Evolutionary conservation across 2,888 invertebrate species (phyloP).

Genomic region (Zonitis immaculata): DNA sequence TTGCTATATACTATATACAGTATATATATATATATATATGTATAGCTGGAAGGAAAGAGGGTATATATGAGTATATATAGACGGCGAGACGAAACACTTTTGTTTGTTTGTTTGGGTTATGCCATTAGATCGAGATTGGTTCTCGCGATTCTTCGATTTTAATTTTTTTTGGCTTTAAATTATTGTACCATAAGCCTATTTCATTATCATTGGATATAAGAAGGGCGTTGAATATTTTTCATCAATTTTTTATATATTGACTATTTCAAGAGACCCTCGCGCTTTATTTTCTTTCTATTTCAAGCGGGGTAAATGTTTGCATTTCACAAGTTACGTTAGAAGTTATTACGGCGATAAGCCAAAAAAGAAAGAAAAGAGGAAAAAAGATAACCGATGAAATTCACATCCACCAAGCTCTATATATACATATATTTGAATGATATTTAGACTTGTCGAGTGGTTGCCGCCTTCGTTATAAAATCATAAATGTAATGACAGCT

Average conservation of each 20-base stretch:
- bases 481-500: conserved; percentile 34
- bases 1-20: too few species aligned
- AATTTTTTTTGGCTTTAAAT: too few species aligned
- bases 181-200: too few species aligned
- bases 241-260: too few species aligned
- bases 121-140: not conserved
- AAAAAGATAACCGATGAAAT: too few species aligned
- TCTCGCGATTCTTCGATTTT: too few species aligned
- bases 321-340: conserved; percentile 16
- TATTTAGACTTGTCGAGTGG: conserved; percentile 33
- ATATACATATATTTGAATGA: conserved; percentile 35
- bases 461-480: conserved; percentile 31
- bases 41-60: conserved; percentile 10
- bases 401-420: conserved; percentile 9
- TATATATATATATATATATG: too few species aligned
- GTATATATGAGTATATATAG: too few species aligned
- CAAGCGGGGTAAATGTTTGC: conserved; percentile 42
- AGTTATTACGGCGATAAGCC: not conserved
- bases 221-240: not conserved
- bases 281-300: conserved; percentile 46
- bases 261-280: conserved; percentile 9
- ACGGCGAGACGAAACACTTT: not conserved
- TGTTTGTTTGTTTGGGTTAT: conserved; percentile 16
- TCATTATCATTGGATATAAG: not conserved
- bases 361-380: conserved; percentile 28